Evolutionary conservation across 2,888 invertebrate species (phyloP).

Genomic region (Lampropteryx suffumata): DNA sequence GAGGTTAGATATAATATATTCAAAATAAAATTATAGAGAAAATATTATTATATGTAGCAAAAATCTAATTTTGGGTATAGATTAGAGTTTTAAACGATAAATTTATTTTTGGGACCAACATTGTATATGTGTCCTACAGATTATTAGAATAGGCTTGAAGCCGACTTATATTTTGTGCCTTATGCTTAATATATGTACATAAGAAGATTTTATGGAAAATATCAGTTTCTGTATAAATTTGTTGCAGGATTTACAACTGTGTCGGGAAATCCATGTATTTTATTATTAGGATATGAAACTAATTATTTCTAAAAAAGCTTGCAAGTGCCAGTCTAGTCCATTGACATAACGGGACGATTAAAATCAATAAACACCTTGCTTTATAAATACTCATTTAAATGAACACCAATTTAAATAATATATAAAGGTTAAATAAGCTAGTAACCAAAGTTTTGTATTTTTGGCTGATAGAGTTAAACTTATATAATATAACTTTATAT

Average conservation of each 20-base stretch:
- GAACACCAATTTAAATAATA: slow-evolving; percentile 51
- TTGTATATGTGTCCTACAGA: slow-evolving; percentile 56
- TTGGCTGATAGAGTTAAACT: slow-evolving; percentile 60
- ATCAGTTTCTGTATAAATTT: slow-evolving; percentile 44
- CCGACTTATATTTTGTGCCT: slow-evolving; percentile 72
- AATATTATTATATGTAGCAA: slow-evolving; percentile 33
- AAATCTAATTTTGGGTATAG: slow-evolving; percentile 38
- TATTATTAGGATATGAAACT: background rate
- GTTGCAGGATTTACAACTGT: slow-evolving; percentile 43
- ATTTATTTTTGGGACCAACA: slow-evolving; percentile 70
- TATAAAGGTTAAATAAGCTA: slow-evolving; percentile 67
- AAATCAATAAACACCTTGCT: slow-evolving; percentile 16
- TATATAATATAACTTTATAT: slow-evolving; percentile 44
- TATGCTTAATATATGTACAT: slow-evolving; percentile 48
- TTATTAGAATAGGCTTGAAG: slow-evolving; percentile 62
- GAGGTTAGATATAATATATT: slow-evolving; percentile 62
- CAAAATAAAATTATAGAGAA: slow-evolving; percentile 30
- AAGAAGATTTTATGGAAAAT: slow-evolving; percentile 76
- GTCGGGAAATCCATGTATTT: background rate
- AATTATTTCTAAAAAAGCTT: too few species aligned
- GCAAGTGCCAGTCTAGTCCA: slow-evolving; percentile 69
- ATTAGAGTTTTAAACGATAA: slow-evolving; percentile 33
- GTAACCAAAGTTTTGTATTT: slow-evolving; percentile 80
- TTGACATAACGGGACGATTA: slow-evolving; percentile 18
- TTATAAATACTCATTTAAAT: slow-evolving; percentile 56